phyloP scores from a whole-genome alignment of 2,113 vertebrate genomes.

The Riparia riparia region DNA sequence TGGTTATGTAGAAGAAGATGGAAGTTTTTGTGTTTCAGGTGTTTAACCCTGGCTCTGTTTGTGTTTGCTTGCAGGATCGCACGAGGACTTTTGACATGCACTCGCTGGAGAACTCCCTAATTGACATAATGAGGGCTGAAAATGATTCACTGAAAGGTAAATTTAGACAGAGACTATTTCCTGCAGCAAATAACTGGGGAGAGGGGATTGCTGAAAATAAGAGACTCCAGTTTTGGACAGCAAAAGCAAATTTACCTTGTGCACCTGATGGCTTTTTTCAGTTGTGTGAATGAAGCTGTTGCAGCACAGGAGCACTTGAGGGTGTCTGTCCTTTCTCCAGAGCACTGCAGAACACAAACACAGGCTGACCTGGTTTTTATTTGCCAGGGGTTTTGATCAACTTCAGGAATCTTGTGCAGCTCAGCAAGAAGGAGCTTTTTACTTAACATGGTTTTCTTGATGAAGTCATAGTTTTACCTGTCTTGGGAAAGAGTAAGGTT shows the following conservation, averaged over 20 bases:
- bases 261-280: not conserved
- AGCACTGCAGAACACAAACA: not conserved
- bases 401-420: not conserved
- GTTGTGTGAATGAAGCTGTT: not conserved
- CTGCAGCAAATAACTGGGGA: slow-evolving; percentile 46
- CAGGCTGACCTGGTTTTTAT: not conserved
- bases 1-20: not conserved
- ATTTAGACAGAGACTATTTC: slow-evolving; percentile 54
- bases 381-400: not conserved
- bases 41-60: slow-evolving; percentile 39
- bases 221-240: not conserved
- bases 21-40: not conserved
- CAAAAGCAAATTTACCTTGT: not conserved
- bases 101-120: slow-evolving; percentile 97
- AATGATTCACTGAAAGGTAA: slow-evolving; percentile 99
- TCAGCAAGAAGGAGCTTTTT: not conserved
- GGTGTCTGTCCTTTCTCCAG: not conserved
- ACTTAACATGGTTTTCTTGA: not conserved
- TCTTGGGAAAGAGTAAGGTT: not conserved
- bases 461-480: not conserved
- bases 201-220: not conserved
- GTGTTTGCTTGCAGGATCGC: slow-evolving; percentile 88
- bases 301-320: not conserved
- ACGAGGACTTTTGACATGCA: slow-evolving; percentile 98
- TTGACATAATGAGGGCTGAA: slow-evolving; percentile 99